phyloP scores from a whole-genome alignment of 1,140 invertebrate genomes.

The Dinothrombium tinctorium region DNA sequence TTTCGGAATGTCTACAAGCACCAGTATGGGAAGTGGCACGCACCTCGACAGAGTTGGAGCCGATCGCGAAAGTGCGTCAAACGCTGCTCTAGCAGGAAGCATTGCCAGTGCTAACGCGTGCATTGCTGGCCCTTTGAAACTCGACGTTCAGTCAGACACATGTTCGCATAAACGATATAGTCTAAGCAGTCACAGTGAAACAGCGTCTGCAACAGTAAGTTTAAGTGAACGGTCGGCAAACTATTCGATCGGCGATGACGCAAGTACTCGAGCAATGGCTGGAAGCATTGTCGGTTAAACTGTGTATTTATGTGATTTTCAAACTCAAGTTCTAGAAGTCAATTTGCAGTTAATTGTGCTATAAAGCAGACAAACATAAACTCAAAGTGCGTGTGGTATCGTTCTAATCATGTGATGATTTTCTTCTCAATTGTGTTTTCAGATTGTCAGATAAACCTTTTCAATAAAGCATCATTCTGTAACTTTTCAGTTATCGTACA shows the following conservation, averaged over 20 bases:
- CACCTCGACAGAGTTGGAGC: conserved; percentile 30
- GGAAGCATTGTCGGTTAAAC: conserved; percentile 49
- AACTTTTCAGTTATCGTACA: too few relatives aligned
- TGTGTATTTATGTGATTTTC: too few relatives aligned
- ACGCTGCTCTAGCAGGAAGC: conserved; percentile 44
- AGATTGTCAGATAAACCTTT: too few relatives aligned
- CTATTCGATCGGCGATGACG: conserved; percentile 30
- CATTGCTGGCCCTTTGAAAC: conserved; percentile 23
- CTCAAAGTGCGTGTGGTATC: too few relatives aligned
- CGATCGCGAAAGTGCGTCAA: conserved; percentile 44
- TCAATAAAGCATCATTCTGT: too few relatives aligned
- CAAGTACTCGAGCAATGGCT: conserved; percentile 44
- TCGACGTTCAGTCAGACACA: conserved; percentile 51
- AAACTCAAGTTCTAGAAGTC: too few relatives aligned
- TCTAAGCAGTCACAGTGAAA: conserved; percentile 46
- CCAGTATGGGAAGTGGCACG: conserved; percentile 45
- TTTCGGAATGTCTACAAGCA: conserved; percentile 32
- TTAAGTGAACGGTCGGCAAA: conserved; percentile 40
- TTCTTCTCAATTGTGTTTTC: too few relatives aligned
- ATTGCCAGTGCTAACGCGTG: conserved; percentile 29
- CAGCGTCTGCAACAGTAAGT: conserved; percentile 38
- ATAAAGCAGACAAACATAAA: too few relatives aligned
- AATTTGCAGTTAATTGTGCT: too few relatives aligned
- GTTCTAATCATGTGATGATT: too few relatives aligned
- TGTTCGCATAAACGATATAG: conserved; percentile 41